phyloP scores from a whole-genome alignment of 2,113 vertebrate species.

The Eulacestoma nigropectus region DNA sequence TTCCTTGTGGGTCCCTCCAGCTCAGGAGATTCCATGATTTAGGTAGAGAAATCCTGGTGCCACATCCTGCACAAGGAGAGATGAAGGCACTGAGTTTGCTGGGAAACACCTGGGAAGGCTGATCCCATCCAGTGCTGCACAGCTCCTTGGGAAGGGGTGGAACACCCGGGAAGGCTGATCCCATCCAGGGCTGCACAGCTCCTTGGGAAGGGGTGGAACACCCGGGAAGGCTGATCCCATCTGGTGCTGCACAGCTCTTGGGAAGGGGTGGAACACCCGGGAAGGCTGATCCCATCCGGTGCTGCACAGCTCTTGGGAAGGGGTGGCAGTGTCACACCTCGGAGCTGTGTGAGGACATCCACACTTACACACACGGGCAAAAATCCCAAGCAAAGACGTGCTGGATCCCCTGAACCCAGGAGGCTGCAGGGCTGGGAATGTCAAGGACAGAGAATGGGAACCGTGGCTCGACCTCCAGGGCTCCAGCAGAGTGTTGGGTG shows the following conservation, averaged over 20 bases:
- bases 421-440: background rate
- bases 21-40: background rate
- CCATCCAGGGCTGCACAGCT: background rate
- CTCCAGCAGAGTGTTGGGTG: background rate
- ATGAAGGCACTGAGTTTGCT: accelerated
- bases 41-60: background rate
- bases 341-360: background rate
- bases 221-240: background rate
- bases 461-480: accelerated
- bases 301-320: background rate
- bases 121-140: background rate
- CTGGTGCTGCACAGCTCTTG: background rate
- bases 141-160: background rate
- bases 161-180: no score
- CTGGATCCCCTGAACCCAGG: background rate
- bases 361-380: background rate
- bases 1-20: background rate
- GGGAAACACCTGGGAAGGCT: background rate
- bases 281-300: background rate
- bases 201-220: no score
- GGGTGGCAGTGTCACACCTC: background rate
- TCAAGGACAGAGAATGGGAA: background rate
- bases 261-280: no score
- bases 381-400: background rate
- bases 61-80: background rate